These are phyloP conservation scores for Aphyosemion australe DNA, from an alignment of 2,113 vertebrate genomes.

Conservation along the genomic window DNA sequence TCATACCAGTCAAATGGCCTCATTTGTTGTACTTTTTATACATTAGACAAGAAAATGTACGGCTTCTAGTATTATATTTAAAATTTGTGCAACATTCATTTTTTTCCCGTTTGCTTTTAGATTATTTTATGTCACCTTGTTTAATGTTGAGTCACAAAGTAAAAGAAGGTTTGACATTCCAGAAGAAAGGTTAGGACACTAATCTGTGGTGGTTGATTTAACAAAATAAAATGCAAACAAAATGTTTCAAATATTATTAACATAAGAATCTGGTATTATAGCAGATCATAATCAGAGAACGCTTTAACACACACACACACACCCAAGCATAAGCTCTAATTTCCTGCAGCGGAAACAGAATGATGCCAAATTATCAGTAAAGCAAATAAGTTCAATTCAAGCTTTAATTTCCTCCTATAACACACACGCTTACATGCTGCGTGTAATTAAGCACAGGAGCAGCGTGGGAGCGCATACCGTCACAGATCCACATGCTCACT, in stretches of 20 bases:
- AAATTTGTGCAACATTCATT: too few species aligned
- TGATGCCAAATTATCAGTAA: conserved; percentile 65
- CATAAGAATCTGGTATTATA: conserved; percentile 16
- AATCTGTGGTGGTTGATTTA: neutral
- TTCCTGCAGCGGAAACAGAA: conserved; percentile 71
- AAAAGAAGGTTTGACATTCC: too few species aligned
- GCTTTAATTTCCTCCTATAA: conserved; percentile 69
- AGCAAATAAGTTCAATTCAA: conserved; percentile 67
- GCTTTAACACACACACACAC: conserved; percentile 5
- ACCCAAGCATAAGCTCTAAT: conserved; percentile 54
- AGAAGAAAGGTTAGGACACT: too few species aligned
- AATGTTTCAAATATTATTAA: neutral
- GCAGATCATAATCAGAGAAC: conserved; percentile 2
- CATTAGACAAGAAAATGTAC: too few species aligned
- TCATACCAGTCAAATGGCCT: too few species aligned
- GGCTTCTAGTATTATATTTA: too few species aligned
- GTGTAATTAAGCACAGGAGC: conserved; percentile 42
- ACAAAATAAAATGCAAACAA: neutral
- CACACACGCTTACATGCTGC: conserved; percentile 15
- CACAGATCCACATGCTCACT: conserved; percentile 17
- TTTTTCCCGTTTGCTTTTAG: too few species aligned
- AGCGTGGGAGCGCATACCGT: conserved; percentile 8
- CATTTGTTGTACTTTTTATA: too few species aligned
- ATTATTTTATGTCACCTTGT: too few species aligned
- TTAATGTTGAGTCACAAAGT: too few species aligned